phyloP scores from a whole-genome alignment of 2,797 vertebrate species.

The Phalanger gymnotis region DNA sequence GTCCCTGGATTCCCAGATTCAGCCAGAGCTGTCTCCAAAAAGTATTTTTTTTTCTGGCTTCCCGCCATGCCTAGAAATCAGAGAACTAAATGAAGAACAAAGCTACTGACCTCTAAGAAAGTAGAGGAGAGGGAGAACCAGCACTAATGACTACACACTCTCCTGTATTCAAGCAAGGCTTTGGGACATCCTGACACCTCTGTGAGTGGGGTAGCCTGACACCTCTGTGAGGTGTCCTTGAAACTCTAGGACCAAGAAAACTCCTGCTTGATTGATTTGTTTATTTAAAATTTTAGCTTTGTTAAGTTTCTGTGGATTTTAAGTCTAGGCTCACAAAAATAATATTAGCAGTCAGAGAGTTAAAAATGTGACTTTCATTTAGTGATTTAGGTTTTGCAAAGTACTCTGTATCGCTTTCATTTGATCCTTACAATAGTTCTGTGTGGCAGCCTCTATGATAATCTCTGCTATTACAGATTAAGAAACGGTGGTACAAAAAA shows the following conservation, averaged over 20 bases:
- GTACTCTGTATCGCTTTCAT: neutral
- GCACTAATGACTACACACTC: neutral
- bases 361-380: neutral
- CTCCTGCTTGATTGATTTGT: neutral
- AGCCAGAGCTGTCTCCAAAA: neutral
- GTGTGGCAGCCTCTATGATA: neutral
- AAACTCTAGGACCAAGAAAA: neutral
- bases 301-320: neutral
- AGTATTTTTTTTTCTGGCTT: neutral
- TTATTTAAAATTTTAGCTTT: neutral
- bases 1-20: neutral
- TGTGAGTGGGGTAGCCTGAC: no score
- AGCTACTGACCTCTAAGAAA: neutral
- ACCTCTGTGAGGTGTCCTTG: neutral
- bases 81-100: neutral
- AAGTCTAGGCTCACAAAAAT: neutral
- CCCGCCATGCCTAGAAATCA: neutral
- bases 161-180: neutral
- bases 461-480: neutral
- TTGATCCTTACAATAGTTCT: neutral
- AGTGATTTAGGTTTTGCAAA: neutral
- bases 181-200: neutral
- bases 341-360: neutral
- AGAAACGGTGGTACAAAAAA: neutral
- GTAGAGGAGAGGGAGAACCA: neutral